These are phyloP conservation scores for Tetanocera ferruginea DNA, from an alignment of 2,888 invertebrate species.

Conservation along the genomic window DNA sequence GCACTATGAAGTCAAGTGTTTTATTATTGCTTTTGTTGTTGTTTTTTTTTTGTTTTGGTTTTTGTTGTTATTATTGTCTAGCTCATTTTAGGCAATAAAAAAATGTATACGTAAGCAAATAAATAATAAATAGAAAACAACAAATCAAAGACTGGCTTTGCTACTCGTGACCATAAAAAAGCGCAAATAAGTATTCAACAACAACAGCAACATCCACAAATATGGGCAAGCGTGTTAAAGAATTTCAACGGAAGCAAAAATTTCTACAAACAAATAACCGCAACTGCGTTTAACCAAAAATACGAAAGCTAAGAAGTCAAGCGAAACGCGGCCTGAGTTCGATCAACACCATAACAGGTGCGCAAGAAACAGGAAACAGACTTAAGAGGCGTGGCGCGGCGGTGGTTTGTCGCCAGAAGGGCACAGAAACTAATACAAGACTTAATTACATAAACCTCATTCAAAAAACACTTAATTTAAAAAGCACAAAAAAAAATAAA, in stretches of 20 bases:
- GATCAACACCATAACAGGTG: neutral
- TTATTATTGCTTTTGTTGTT: neutral
- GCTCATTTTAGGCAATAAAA: neutral
- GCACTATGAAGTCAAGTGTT: neutral
- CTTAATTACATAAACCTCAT: no score
- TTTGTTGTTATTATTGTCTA: neutral
- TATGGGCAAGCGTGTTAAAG: conserved; percentile 20
- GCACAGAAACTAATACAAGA: no score
- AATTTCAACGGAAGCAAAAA: conserved; percentile 29
- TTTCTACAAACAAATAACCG: conserved; percentile 33
- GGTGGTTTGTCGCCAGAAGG: no score
- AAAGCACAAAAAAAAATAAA: no score
- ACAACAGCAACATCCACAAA: neutral
- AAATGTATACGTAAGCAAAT: neutral
- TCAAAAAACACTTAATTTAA: no score
- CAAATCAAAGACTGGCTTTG: neutral
- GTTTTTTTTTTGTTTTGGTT: neutral
- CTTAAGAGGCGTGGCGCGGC: neutral
- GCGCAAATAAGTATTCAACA: neutral
- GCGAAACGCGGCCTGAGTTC: neutral
- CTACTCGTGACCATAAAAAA: conserved; percentile 5
- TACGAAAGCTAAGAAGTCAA: neutral
- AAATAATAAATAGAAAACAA: neutral
- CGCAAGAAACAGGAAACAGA: neutral
- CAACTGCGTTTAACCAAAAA: neutral